phyloP scores from a whole-genome alignment of 2,113 vertebrate genomes.

The Neodon shergylaensis region DNA sequence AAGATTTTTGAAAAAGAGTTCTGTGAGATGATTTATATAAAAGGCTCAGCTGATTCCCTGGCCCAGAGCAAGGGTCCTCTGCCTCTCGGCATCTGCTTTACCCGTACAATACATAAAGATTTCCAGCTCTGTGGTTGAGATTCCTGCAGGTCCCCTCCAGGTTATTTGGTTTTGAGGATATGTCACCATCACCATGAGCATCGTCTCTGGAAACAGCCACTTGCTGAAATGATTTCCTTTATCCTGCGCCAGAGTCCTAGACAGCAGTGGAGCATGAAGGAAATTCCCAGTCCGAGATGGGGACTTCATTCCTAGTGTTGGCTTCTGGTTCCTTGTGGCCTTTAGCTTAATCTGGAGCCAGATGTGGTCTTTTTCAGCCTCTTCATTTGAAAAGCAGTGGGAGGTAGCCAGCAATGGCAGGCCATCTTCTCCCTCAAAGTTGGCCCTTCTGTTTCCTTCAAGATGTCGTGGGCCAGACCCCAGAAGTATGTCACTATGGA shows the following conservation, averaged over 20 bases:
- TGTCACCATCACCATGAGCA: not conserved
- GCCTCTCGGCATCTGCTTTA: not conserved
- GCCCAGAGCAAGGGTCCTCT: not conserved
- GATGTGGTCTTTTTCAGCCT: not conserved
- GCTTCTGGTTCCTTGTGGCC: not conserved
- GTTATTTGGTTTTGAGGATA: not conserved
- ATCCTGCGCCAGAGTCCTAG: constrained; percentile 31
- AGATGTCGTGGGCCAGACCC: not conserved
- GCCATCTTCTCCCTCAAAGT: too few species aligned
- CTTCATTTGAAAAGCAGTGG: not conserved
- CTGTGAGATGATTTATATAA: too few species aligned
- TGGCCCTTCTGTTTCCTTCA: not conserved
- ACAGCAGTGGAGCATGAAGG: not conserved
- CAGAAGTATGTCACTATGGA: not conserved
- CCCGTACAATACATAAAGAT: not conserved
- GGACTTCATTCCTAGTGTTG: not conserved
- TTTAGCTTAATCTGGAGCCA: not conserved
- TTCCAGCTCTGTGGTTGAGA: not conserved
- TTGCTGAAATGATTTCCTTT: constrained; percentile 22
- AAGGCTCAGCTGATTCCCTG: not conserved
- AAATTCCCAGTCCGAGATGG: not conserved
- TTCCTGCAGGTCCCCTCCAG: not conserved
- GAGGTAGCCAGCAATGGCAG: not conserved
- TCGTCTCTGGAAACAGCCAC: not conserved
- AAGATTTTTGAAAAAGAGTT: not conserved